Evolutionary conservation across 2,888 invertebrate genomes (phyloP).

Genomic region (Drosophila hamatofila): DNA sequence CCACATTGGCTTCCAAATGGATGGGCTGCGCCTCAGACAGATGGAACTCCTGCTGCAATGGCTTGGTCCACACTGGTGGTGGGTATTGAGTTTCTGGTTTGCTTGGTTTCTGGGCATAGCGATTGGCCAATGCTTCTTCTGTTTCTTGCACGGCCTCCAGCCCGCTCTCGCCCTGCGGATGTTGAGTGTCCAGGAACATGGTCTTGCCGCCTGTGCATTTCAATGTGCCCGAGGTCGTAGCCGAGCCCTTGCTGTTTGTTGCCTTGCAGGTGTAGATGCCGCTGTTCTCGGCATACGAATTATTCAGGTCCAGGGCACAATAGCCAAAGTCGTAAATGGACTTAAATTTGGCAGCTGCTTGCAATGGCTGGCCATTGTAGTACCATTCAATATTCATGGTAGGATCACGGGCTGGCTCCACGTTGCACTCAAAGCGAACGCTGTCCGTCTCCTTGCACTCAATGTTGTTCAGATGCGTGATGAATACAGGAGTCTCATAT

Average conservation of each 20-base stretch:
- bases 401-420: slow-evolving; percentile 96
- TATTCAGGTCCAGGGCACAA: slow-evolving; percentile 94
- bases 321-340: slow-evolving; percentile 98
- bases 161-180: slow-evolving; percentile 96
- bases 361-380: slow-evolving; percentile 95
- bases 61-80: slow-evolving; percentile 94
- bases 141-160: slow-evolving; percentile 95
- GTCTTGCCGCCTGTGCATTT: slow-evolving; percentile 92
- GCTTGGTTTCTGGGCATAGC: slow-evolving; percentile 89
- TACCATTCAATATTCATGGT: slow-evolving; percentile 97
- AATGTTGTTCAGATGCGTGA: slow-evolving; percentile 95
- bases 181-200: slow-evolving; percentile 95
- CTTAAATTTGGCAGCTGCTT: slow-evolving; percentile 95
- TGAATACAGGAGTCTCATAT: slow-evolving; percentile 95
- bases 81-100: slow-evolving; percentile 92
- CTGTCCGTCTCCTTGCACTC: slow-evolving; percentile 94
- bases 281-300: slow-evolving; percentile 95
- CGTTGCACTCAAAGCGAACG: slow-evolving; percentile 95
- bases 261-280: slow-evolving; percentile 96
- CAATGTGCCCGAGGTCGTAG: slow-evolving; percentile 95
- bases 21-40: slow-evolving; percentile 93
- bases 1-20: slow-evolving; percentile 97
- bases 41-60: slow-evolving; percentile 92
- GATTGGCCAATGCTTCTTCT: slow-evolving; percentile 92
- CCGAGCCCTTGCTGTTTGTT: slow-evolving; percentile 94